phyloP scores from a whole-genome alignment of 2,113 vertebrate species.

The Oreochromis niloticus region DNA sequence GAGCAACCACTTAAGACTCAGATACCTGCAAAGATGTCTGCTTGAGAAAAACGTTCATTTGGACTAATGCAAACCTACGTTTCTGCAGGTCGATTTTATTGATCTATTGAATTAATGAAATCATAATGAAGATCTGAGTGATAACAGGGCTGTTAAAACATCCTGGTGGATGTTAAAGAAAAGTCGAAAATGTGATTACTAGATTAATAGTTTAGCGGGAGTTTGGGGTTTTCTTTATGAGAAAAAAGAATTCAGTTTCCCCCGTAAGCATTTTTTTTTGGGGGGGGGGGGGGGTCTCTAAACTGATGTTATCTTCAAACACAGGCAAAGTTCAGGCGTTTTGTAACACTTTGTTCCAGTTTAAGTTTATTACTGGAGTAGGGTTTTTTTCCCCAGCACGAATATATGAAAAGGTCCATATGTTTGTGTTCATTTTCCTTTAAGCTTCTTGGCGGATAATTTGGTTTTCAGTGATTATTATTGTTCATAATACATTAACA shows the following conservation, averaged over 20 bases:
- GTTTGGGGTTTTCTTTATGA: background rate
- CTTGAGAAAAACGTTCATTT: background rate
- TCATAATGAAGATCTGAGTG: background rate
- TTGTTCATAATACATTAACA: background rate
- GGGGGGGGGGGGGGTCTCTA: accelerated
- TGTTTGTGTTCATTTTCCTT: background rate
- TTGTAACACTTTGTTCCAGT: background rate
- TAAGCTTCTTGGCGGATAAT: background rate
- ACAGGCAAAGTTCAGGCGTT: background rate
- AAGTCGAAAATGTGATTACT: background rate
- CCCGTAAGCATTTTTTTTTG: background rate
- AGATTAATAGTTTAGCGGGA: background rate
- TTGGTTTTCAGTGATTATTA: background rate
- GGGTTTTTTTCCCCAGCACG: accelerated
- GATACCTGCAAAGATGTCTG: background rate
- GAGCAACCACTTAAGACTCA: background rate
- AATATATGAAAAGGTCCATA: background rate
- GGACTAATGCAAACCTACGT: background rate
- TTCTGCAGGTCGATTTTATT: background rate
- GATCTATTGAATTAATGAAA: background rate
- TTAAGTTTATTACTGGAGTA: background rate
- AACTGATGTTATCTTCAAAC: background rate
- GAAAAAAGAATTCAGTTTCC: background rate
- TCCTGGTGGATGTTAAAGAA: background rate
- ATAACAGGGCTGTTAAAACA: accelerated